phyloP scores from a whole-genome alignment of 2,797 vertebrate genomes.

The Cirrhinus molitorella region DNA sequence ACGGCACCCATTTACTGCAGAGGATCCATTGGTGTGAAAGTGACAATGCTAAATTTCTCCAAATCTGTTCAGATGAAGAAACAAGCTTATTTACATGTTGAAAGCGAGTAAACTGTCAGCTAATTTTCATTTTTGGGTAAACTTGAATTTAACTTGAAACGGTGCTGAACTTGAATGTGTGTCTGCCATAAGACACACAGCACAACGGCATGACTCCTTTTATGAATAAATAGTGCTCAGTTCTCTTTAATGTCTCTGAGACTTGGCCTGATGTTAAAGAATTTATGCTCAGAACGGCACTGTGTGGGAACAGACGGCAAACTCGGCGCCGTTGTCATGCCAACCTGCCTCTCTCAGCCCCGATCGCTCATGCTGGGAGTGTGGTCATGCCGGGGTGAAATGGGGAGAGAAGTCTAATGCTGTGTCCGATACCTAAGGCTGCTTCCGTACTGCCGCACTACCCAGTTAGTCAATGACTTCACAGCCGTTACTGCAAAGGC shows the following conservation, averaged over 20 bases:
- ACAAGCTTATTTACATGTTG: no score
- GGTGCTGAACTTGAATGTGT: not conserved
- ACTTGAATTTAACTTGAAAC: not conserved
- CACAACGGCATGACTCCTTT: not conserved
- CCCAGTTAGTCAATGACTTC: not conserved
- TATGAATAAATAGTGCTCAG: slow-evolving; percentile 50
- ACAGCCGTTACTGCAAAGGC: not conserved
- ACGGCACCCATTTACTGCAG: not conserved
- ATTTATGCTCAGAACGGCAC: slow-evolving; percentile 56
- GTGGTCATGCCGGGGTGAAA: slow-evolving; percentile 44
- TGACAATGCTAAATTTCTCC: no score
- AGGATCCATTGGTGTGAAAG: not conserved
- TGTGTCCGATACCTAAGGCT: slow-evolving; percentile 10
- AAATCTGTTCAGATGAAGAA: no score
- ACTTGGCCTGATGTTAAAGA: slow-evolving; percentile 51
- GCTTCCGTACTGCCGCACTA: not conserved
- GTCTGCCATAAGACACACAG: slow-evolving; percentile 12
- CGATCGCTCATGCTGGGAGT: slow-evolving; percentile 30
- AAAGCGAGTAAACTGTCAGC: no score
- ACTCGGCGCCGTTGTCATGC: slow-evolving; percentile 59
- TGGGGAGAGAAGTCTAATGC: slow-evolving; percentile 25
- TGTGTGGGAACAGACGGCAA: slow-evolving; percentile 48
- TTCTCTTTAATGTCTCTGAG: slow-evolving; percentile 59
- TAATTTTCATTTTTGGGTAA: not conserved
- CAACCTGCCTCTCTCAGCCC: slow-evolving; percentile 58